These are phyloP conservation scores for Unio pictorum DNA, from an alignment of 2,888 invertebrate species.

Conservation along the genomic window DNA sequence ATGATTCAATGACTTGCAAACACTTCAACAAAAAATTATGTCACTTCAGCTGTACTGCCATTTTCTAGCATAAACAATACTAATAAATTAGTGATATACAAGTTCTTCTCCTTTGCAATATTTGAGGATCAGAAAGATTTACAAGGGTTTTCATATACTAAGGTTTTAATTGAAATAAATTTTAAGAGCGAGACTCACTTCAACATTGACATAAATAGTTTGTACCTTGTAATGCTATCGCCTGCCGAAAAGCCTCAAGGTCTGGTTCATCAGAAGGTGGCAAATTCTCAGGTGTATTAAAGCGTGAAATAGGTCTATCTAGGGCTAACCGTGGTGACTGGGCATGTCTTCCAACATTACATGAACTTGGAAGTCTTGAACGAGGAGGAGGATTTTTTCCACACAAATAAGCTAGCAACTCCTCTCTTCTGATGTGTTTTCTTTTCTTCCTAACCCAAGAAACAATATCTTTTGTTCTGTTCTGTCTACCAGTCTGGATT, in stretches of 20 bases:
- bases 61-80: too few relatives aligned
- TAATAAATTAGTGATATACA: too few relatives aligned
- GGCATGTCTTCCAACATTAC: constrained; percentile 33
- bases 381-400: constrained; percentile 77
- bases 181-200: too few relatives aligned
- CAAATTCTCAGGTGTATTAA: constrained; percentile 74
- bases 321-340: constrained; percentile 20
- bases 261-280: constrained; percentile 74
- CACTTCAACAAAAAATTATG: too few relatives aligned
- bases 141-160: too few relatives aligned
- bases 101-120: too few relatives aligned
- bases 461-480: constrained; percentile 82
- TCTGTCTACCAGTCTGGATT: constrained; percentile 81
- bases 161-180: neutral
- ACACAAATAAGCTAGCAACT: constrained; percentile 83
- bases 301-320: constrained; percentile 51
- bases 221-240: constrained; percentile 78
- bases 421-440: constrained; percentile 82
- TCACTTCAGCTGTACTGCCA: too few relatives aligned
- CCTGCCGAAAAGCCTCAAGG: constrained; percentile 83
- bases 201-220: neutral
- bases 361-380: constrained; percentile 28
- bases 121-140: too few relatives aligned
- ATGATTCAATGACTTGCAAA: too few relatives aligned
- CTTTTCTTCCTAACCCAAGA: constrained; percentile 83